Evolutionary conservation across 2,888 invertebrate species (phyloP).

Genomic region (Physocephala rufipes): DNA sequence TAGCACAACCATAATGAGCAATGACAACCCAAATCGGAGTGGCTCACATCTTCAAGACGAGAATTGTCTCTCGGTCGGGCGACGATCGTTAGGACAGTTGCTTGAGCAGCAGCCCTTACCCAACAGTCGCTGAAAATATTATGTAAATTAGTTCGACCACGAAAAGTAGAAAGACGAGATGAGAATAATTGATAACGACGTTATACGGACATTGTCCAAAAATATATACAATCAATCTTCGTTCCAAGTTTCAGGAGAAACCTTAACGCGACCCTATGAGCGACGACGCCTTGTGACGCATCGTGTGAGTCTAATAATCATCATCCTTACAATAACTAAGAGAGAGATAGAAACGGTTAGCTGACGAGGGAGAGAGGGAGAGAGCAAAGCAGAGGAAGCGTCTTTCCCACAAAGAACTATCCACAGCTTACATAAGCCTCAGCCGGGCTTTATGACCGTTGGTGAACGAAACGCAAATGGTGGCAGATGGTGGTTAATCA

Average conservation of each 20-base stretch:
- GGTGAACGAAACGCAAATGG: no score
- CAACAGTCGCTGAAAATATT: conserved; percentile 28
- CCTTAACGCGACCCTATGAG: background rate
- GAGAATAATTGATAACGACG: background rate
- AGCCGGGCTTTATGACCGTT: no score
- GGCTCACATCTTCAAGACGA: background rate
- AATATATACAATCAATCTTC: background rate
- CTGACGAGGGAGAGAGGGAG: no score
- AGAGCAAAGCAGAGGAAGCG: no score
- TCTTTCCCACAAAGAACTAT: no score
- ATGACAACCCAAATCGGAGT: conserved; percentile 26
- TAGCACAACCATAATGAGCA: conserved; percentile 30
- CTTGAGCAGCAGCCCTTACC: background rate
- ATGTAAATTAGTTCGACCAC: conserved; percentile 24
- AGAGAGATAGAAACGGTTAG: no score
- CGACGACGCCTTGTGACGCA: no score
- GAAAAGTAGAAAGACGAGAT: background rate
- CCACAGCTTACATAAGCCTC: no score
- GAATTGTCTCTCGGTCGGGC: no score
- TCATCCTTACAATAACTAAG: no score
- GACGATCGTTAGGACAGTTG: no score
- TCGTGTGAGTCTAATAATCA: background rate
- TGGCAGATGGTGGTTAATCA: no score
- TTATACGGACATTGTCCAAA: conserved; percentile 31
- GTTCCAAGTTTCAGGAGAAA: background rate